Base-by-base conservation (phyloP, 2,797 vertebrate species). In the Lepidocolaptes lacrymiger region DNA sequence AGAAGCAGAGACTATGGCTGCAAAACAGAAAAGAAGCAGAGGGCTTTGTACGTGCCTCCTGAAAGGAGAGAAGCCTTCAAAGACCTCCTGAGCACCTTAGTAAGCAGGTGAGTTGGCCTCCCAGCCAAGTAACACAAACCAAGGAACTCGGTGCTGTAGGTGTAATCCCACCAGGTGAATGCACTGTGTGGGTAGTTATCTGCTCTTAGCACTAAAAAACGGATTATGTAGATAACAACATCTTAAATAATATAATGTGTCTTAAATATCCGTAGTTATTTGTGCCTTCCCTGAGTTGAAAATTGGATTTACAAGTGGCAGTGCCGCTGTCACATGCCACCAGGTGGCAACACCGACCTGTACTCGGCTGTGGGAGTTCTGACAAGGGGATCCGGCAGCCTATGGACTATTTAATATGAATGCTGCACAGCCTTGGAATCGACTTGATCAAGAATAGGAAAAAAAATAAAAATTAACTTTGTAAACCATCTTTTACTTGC, bases 291-390 rank as follows among this genome's bases (percentile, higher is more conserved):
- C 44, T 1, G 62, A 5, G 20, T 16, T 5, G 36, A 21, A 46
- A 62, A 55, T 5, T 23, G 28, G 0, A 7, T 30, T 49, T 30
- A 4, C 28, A 2, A 41, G 52, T 7, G 59, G 13, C 75, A 17
- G 81, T 30, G 34, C 6, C 3, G 6, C 72, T 49, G 68, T 19
- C 30, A 20, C 0, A 0, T 67, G 48, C 93, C 95, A 85, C 88
- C 69, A 96, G 96, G 78, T 95, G 96, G 94, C 84, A 91, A 78
- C 85, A 91, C 85, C 36, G 74, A 62, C 55, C 63, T 51, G 87
- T 5, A 0, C 52, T 54, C 13, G 5, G 51, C 43, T 10, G 54
- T 7, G 12, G 8, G 26, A 48, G 12, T 32, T 26, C 24, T 9
- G 34, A 4, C 37, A 13, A 5, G 24, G 30, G 36, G 14, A 3